Base-by-base conservation (phyloP, 1,140 invertebrate genomes). In the Trichomalopsis sarcophagae region DNA sequence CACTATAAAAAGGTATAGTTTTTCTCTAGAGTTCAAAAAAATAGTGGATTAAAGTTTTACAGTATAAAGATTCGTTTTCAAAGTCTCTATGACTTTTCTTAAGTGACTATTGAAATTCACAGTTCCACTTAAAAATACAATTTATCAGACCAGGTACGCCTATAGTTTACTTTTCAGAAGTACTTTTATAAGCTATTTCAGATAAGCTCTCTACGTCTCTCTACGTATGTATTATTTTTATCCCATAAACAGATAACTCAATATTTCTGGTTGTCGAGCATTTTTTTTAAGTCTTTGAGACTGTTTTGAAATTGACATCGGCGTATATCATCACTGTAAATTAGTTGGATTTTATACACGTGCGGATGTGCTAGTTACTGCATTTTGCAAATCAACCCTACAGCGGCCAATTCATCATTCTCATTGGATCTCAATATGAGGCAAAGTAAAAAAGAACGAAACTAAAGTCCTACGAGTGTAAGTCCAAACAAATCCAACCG, bases 71-170 rank as follows among this genome's bases (percentile, higher is more conserved):
- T 21, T 62, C 17, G 27, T 40, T 76, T 76, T 76, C 9, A 76
- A 47, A 76, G 23, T 23, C 21, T 50, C 17, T 71, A 30, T 44
- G 13, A 76, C 36, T 76, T 17, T 47, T 76, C 11, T 23, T 27
- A 76, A 47, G 44, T 76, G 74, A 50, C 74, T 76, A 76, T 76
- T 40, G 47, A 74, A 47, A 76, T 76, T 47, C n/a, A 47, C 14
- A 47, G 10, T 11, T 27, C 3, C 10, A 23, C 9, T 44, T 47
- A 23, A 76, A 47, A 75, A 75, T 75, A 3, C 73, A 50, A n/a
- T 33, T 9, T 23, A 76, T 76, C 6, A 40, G 33, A 40, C n/a
- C 44, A 23, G 10, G 21, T 23, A n/a, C 44, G 17, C 30, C 2
- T 40, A 21, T n/a, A 44, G 40, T 17, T 40, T 74, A 23, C 47